phyloP scores from a whole-genome alignment of 2,113 vertebrate genomes.

The Poeciliopsis prolifica region DNA sequence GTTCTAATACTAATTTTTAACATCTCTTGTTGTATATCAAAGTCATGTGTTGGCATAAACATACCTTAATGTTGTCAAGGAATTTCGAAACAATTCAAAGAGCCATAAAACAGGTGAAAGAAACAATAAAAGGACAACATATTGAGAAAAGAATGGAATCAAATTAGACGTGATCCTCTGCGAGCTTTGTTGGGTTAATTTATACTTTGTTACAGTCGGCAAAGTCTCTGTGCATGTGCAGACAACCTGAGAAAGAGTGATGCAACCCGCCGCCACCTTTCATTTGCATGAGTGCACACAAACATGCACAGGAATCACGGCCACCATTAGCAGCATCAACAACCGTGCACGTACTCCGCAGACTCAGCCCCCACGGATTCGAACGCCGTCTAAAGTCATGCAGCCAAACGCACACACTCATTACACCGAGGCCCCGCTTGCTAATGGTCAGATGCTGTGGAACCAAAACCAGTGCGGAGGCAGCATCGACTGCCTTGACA shows the following conservation, averaged over 20 bases:
- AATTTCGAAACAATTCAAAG: background rate
- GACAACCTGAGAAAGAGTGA: slow-evolving; percentile 33
- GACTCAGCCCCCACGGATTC: slow-evolving; percentile 41
- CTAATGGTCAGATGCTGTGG: slow-evolving; percentile 64
- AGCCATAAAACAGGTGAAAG: background rate
- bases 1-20: slow-evolving; percentile 30
- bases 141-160: background rate
- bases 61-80: background rate
- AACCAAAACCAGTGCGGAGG: slow-evolving; percentile 71
- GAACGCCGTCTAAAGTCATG: slow-evolving; percentile 39
- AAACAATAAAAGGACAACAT: background rate
- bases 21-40: slow-evolving; percentile 31
- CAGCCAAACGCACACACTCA: slow-evolving; percentile 39
- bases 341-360: slow-evolving; percentile 10
- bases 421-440: slow-evolving; percentile 55
- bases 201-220: slow-evolving; percentile 7
- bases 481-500: slow-evolving; percentile 71
- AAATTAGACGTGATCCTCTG: background rate
- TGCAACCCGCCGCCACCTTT: background rate
- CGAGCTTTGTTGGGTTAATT: background rate
- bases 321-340: slow-evolving; percentile 32
- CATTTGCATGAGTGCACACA: background rate
- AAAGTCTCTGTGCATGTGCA: slow-evolving; percentile 28
- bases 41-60: slow-evolving; percentile 19
- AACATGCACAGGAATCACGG: slow-evolving; percentile 17